phyloP scores from a whole-genome alignment of 2,888 invertebrate species.

The Platycnemis pennipes region DNA sequence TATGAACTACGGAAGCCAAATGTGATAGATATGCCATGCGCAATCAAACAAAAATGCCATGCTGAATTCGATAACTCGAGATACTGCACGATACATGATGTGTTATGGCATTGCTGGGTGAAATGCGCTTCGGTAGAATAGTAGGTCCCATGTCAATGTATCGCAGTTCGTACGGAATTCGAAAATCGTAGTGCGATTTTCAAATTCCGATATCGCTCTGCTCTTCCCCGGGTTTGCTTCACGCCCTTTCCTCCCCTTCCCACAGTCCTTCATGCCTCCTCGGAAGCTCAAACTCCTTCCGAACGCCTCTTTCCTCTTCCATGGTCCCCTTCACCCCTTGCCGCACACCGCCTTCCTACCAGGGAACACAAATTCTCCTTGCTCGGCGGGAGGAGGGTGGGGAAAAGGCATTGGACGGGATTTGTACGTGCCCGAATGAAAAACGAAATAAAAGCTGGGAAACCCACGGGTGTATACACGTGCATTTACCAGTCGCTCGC shows the following conservation, averaged over 20 bases:
- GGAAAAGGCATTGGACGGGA: neutral
- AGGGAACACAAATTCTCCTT: neutral
- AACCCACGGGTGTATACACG: slow-evolving; percentile 30
- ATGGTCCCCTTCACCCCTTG: neutral
- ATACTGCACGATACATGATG: too few species aligned
- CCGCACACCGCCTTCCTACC: neutral
- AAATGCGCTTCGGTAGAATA: too few species aligned
- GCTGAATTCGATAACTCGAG: too few species aligned
- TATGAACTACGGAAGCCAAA: too few species aligned
- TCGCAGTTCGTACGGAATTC: too few species aligned
- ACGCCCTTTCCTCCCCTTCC: neutral
- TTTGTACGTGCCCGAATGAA: neutral
- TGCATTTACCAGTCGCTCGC: slow-evolving; percentile 29
- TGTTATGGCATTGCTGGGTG: too few species aligned
- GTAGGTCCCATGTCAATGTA: too few species aligned
- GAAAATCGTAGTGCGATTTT: too few species aligned
- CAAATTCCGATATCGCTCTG: neutral
- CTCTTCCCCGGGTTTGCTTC: too few species aligned
- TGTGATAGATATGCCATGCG: too few species aligned
- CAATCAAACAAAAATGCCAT: too few species aligned
- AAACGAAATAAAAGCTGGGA: slow-evolving; percentile 1
- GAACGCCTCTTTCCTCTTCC: slow-evolving; percentile 11
- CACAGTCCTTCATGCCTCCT: neutral
- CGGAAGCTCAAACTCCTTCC: too few species aligned
- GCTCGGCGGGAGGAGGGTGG: neutral